Percentiles rank a stretch among this genome's conserved stretches.
Conservation (phyloP, 2,888 invertebrate species). For the Teinopalpus imperialis region DNA sequence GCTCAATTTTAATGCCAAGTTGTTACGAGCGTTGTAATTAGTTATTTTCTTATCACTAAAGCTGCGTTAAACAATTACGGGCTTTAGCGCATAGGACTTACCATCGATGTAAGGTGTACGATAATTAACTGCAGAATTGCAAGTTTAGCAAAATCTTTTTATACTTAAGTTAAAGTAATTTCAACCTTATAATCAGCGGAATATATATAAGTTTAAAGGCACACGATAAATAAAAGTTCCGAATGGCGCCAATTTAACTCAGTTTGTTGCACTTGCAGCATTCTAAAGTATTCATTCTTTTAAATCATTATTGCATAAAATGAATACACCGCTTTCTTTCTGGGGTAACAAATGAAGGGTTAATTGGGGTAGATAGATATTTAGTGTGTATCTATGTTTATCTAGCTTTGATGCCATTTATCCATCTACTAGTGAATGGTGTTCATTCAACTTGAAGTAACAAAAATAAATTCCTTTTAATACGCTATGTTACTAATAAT, state of each 20-base stretch:
- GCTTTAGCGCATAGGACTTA: slow-evolving; percentile 1
- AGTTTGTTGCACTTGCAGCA: slow-evolving; percentile 30
- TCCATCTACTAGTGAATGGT: too few species aligned
- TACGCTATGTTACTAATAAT: too few species aligned
- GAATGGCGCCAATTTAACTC: slow-evolving; percentile 30
- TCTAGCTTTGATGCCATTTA: too few species aligned
- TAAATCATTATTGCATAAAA: slow-evolving; percentile 18
- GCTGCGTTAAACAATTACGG: neutral
- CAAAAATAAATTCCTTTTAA: too few species aligned
- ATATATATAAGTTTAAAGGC: neutral
- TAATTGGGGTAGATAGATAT: too few species aligned
- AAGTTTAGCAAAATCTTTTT: slow-evolving; percentile 7
- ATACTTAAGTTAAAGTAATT: neutral
- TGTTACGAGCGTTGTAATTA: slow-evolving; percentile 51
- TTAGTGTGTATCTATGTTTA: too few species aligned
- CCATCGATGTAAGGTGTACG: neutral
- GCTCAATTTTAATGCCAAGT: slow-evolving; percentile 48
- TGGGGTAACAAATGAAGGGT: too few species aligned
- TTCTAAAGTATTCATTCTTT: slow-evolving; percentile 11
- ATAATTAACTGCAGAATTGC: neutral
- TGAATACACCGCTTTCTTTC: too few species aligned
- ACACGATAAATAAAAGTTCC: slow-evolving; percentile 9
- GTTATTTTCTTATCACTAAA: slow-evolving; percentile 19
- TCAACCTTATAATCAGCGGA: neutral
- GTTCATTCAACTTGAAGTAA: too few species aligned